Conservation (phyloP, 2,797 vertebrate species). For the Tangara arthus region DNA sequence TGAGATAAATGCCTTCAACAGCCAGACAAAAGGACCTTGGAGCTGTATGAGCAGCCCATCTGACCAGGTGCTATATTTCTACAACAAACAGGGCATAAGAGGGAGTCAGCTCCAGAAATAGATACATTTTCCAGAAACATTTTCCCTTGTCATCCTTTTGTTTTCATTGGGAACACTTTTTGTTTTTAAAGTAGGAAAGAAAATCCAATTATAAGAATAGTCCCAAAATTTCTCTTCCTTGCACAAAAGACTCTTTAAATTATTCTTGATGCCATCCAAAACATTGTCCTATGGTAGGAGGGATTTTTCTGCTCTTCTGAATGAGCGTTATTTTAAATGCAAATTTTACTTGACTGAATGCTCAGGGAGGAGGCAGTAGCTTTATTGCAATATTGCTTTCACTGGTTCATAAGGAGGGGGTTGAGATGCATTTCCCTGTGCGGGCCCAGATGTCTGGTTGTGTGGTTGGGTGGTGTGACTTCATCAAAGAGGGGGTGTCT, state of each 20-base stretch:
- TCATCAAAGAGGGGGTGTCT: not conserved
- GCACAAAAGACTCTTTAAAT: not conserved
- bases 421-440: not conserved
- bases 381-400: not conserved
- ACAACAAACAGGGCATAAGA: not conserved
- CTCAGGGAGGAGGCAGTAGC: not conserved
- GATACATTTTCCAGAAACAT: not conserved
- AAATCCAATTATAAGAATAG: not conserved
- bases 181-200: not conserved
- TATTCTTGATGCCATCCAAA: not conserved
- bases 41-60: not conserved
- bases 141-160: not conserved
- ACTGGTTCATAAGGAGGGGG: not conserved
- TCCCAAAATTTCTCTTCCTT: not conserved
- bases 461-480: not conserved
- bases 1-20: not conserved
- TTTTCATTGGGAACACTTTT: not conserved
- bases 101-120: not conserved
- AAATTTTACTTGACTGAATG: not conserved
- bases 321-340: not conserved
- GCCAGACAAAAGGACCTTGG: not conserved
- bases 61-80: not conserved
- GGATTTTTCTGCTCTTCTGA: not conserved
- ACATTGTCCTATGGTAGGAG: not conserved
- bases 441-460: rapidly evolving